Evolutionary conservation across 2,113 vertebrate genomes (phyloP), one percentile per base, ranked within the genome.

Genomic region (Tylochromis polylepis): DNA sequence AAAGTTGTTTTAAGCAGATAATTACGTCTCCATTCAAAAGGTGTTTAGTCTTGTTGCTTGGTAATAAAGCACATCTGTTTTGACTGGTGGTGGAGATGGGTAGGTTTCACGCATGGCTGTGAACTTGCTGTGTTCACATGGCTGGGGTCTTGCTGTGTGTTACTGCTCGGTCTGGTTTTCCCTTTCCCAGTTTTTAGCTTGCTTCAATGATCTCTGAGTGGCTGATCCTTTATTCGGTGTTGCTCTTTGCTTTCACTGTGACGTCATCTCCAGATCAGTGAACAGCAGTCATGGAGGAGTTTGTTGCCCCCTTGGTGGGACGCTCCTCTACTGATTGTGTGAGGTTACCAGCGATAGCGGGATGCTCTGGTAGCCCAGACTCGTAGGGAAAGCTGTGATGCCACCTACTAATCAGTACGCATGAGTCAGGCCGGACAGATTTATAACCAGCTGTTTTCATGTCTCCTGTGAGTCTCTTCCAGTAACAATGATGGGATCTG

Each of bases 21-120:
- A 79, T 56, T 27, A 15, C 15, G 5, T 70, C 55, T 87, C 29
- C 11, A 24, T 77, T 56, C 5, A 6, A 7, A 31, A 15, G 2
- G 2, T 55, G 36, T 46, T 46, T 29, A 2, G 38, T 9, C 1
- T 11, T 24, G 43, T 79, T 81, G 57, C 77, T 46, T 14, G 15
- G 83, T 27, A 11, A 36, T 86, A 49, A 83, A 87, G 58, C 16
- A 6, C 0, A 3, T 82, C 24, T 85, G 81, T 86, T 86, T 70
- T 82, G 88, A 75, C 88, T 67, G 11, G 8, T 15, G 36, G n/a
- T 10, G 10, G 29, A 79, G 90, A 89, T 24, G 18, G 55, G 84
- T 90, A 67, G 67, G 16, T 58, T 58, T 92, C 70, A 65, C 85
- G 79, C 59, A 41, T 27, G 46, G 58, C 85, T 84, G 83, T 46